Conservation (phyloP, 2,888 invertebrate species). For the Yponomeuta sedellus region DNA sequence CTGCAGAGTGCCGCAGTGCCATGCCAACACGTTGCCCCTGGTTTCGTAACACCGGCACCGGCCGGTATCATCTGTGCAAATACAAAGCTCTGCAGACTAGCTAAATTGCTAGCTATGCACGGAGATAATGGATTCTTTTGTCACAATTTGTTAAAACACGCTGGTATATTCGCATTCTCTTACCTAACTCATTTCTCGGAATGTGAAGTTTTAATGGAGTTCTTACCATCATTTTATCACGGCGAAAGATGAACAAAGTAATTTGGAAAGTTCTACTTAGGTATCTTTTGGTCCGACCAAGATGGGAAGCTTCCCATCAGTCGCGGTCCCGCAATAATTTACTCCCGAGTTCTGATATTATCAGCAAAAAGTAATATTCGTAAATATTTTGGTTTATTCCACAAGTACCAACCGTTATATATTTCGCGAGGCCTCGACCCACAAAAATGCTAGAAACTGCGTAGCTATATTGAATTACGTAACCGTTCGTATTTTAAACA, state of each 20-base stretch:
- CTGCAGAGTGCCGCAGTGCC: constrained; percentile 10
- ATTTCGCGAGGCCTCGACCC: constrained; percentile 8
- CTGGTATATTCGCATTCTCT: too few species aligned
- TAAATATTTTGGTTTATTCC: not conserved
- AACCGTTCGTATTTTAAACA: not conserved
- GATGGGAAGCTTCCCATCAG: not conserved
- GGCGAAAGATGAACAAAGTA: too few species aligned
- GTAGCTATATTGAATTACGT: not conserved
- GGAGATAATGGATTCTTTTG: not conserved
- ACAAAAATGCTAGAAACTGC: not conserved
- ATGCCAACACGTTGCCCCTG: not conserved
- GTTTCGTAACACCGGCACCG: not conserved
- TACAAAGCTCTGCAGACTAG: not conserved
- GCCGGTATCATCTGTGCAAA: constrained; percentile 1
- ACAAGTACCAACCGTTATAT: not conserved
- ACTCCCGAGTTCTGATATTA: not conserved
- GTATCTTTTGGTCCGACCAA: not conserved
- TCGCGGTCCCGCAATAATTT: not conserved
- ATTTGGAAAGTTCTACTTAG: too few species aligned
- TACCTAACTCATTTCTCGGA: too few species aligned
- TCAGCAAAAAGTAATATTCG: not conserved
- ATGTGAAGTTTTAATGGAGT: too few species aligned
- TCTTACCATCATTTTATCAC: too few species aligned
- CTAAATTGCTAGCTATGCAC: not conserved
- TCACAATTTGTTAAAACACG: not conserved